Evolutionary conservation across 2,797 vertebrate species (phyloP).

Genomic region (Geotrypetes seraphini): DNA sequence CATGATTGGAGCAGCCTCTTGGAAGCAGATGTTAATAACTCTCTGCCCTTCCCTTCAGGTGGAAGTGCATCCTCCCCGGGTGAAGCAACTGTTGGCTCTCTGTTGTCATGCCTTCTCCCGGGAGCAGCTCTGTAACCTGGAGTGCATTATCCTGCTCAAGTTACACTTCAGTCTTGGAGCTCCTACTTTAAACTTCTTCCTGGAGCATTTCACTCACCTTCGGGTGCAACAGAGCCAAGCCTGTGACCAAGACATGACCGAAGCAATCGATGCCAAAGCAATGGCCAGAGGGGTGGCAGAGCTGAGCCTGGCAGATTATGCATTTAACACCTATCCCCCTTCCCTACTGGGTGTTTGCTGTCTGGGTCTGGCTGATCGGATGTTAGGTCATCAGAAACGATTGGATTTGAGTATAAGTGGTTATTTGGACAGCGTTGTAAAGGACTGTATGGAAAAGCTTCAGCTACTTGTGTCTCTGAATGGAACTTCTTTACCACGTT

Average conservation of each 20-base stretch:
- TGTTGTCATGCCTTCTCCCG: constrained; percentile 76
- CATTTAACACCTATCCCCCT: constrained; percentile 72
- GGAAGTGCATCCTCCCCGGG: constrained; percentile 71
- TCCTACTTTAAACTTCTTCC: constrained; percentile 80
- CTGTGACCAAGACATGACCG: background rate
- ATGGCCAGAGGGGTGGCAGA: constrained; percentile 69
- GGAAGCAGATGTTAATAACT: too few relatives aligned
- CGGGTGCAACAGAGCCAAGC: constrained; percentile 19
- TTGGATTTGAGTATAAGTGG: constrained; percentile 29
- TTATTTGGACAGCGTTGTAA: constrained; percentile 34
- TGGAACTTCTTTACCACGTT: constrained; percentile 42
- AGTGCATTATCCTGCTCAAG: constrained; percentile 75
- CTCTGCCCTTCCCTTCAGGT: constrained; percentile 50
- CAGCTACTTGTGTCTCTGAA: constrained; percentile 76
- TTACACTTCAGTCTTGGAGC: constrained; percentile 70
- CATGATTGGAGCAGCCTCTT: too few relatives aligned
- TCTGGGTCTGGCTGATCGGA: constrained; percentile 59
- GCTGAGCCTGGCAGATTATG: constrained; percentile 83
- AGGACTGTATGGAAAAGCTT: constrained; percentile 69
- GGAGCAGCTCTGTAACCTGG: constrained; percentile 84
- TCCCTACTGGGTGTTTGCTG: constrained; percentile 75
- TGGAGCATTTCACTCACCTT: constrained; percentile 67
- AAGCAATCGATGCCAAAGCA: constrained; percentile 36
- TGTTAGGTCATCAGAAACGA: constrained; percentile 34
- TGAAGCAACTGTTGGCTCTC: constrained; percentile 74